These are phyloP conservation scores for Linyphia triangularis DNA, from an alignment of 2,888 invertebrate genomes.

Conservation along the genomic window DNA sequence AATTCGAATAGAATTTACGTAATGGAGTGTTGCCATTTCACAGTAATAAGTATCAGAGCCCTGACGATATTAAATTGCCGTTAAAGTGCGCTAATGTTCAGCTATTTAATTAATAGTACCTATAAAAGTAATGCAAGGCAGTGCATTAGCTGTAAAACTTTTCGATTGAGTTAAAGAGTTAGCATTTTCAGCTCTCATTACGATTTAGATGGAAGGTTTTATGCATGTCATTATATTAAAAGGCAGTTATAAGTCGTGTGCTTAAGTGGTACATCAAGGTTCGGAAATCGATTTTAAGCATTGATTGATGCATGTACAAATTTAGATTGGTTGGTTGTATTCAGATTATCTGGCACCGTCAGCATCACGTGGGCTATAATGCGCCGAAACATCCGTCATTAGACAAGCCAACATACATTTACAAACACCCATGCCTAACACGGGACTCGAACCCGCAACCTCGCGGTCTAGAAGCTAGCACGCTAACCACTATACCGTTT, in stretches of 20 bases:
- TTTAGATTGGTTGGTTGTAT: too few species aligned
- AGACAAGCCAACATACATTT: too few species aligned
- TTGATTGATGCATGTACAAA: too few species aligned
- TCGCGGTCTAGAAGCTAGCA: too few species aligned
- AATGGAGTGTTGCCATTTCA: slow-evolving; percentile 4
- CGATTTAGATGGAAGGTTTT: neutral
- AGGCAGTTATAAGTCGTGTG: neutral
- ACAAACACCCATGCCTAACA: too few species aligned
- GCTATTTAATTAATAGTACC: slow-evolving; percentile 36
- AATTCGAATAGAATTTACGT: slow-evolving; percentile 13
- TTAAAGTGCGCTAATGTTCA: slow-evolving; percentile 24
- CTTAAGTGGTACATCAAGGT: neutral
- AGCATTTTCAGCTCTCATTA: neutral
- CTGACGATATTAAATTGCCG: slow-evolving; percentile 21
- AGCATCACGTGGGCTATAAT: too few species aligned
- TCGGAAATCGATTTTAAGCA: too few species aligned
- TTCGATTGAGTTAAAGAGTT: neutral
- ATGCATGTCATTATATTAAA: neutral
- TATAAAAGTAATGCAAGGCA: slow-evolving; percentile 13
- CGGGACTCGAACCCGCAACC: too few species aligned
- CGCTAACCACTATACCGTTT: too few species aligned
- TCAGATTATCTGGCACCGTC: too few species aligned
- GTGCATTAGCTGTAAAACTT: slow-evolving; percentile 12
- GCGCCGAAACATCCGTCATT: too few species aligned
- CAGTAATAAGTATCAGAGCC: neutral